These are phyloP conservation scores for Drosophila subpulchrella DNA, from an alignment of 1,140 invertebrate species.

Conservation along the genomic window DNA sequence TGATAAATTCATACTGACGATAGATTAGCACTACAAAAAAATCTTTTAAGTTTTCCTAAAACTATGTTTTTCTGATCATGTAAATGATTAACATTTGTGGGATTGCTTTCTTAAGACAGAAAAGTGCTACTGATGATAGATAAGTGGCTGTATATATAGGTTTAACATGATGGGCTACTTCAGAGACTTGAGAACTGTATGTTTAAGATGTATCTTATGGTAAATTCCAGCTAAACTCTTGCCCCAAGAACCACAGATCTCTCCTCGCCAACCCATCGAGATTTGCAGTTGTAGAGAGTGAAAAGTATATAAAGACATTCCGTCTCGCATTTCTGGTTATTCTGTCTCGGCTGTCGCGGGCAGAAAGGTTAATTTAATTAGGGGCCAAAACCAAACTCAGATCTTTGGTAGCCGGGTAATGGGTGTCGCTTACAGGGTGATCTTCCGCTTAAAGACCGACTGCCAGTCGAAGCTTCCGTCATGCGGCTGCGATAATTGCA, in stretches of 20 bases:
- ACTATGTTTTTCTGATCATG: no score
- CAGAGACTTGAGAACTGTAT: not conserved
- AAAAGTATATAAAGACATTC: slow-evolving; percentile 6
- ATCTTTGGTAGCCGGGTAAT: slow-evolving; percentile 1
- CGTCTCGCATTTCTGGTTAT: slow-evolving; percentile 25
- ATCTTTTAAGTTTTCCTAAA: no score
- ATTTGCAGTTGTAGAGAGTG: slow-evolving; percentile 7
- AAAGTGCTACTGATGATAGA: no score
- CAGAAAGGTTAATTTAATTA: slow-evolving; percentile 77
- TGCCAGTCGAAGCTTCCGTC: slow-evolving; percentile 27
- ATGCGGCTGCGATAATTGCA: slow-evolving; percentile 38
- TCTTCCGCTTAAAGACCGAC: not conserved
- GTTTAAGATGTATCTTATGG: not conserved
- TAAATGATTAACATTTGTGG: no score
- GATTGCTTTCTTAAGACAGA: no score
- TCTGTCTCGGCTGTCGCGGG: slow-evolving; percentile 14
- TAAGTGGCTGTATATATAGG: not conserved
- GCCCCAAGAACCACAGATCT: not conserved
- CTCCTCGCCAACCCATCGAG: slow-evolving; percentile 10
- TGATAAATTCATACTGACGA: no score
- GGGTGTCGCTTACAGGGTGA: slow-evolving; percentile 38
- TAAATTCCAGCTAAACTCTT: not conserved
- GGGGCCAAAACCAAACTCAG: slow-evolving; percentile 13
- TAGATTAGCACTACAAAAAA: no score
- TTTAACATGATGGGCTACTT: not conserved